Percentiles rank a stretch among this genome's conserved stretches.
Conservation (phyloP, 2,888 invertebrate genomes). For the Iselma pallidipennis region DNA sequence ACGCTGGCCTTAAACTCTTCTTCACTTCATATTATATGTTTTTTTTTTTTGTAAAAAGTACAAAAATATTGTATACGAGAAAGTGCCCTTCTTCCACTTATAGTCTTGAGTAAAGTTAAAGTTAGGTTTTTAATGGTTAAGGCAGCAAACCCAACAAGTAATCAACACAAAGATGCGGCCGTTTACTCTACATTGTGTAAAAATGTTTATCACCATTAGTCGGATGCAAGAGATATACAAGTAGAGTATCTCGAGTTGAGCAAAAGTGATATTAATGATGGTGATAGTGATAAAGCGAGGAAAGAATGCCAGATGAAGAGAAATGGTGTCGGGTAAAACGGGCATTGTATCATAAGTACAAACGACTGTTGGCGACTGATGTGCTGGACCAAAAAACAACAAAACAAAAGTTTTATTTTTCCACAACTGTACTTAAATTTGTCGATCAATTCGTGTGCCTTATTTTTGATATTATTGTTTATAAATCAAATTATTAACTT, state of each 20-base stretch:
- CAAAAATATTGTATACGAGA: background rate
- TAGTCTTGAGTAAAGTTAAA: background rate
- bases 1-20: slow-evolving; percentile 49
- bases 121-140: background rate
- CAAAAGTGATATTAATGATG: slow-evolving; percentile 59
- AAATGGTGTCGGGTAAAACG: slow-evolving; percentile 45
- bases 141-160: background rate
- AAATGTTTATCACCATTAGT: slow-evolving; percentile 58
- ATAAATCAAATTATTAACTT: too few species aligned
- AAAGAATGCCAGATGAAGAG: slow-evolving; percentile 52
- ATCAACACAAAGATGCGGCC: slow-evolving; percentile 8
- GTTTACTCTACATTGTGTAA: slow-evolving; percentile 52
- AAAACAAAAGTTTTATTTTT: background rate
- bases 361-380: background rate
- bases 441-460: too few species aligned
- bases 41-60: background rate
- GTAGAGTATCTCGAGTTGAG: slow-evolving; percentile 55
- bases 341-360: background rate
- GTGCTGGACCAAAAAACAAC: background rate
- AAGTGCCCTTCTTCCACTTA: background rate
- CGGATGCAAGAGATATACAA: slow-evolving; percentile 55
- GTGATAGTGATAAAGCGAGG: slow-evolving; percentile 51
- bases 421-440: too few species aligned
- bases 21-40: slow-evolving; percentile 30
- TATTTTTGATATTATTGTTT: too few species aligned